A percentile compares a stretch with the other conserved stretches of the same genome.
phyloP scores from a whole-genome alignment of 2,797 vertebrate genomes.

The Gobio occitaniae region DNA sequence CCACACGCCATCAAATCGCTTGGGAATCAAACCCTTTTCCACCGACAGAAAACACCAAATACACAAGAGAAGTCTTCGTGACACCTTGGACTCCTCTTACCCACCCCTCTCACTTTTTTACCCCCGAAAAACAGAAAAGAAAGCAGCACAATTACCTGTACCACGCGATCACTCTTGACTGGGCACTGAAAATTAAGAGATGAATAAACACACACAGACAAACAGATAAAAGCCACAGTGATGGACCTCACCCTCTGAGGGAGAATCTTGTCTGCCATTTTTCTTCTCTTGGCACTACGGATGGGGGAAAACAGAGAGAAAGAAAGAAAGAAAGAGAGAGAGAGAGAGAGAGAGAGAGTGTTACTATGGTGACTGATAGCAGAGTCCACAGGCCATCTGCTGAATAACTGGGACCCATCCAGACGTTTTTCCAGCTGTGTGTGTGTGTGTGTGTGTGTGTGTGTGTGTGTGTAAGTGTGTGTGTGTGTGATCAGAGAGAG shows the following conservation, averaged over 20 bases:
- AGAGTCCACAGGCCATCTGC: constrained; percentile 96
- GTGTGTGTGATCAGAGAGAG: constrained; percentile 52
- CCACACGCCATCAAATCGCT: constrained; percentile 4
- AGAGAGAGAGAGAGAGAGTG: constrained; percentile 75
- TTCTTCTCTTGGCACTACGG: constrained; percentile 98
- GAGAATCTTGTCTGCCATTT: constrained; percentile 99
- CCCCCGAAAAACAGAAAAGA: not conserved
- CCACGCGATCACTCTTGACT: constrained; percentile 4
- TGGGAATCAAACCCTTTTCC: not conserved
- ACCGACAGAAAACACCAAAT: constrained; percentile 7
- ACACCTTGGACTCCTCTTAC: not conserved
- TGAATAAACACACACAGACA: constrained; percentile 56
- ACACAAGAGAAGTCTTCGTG: not conserved
- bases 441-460: constrained; percentile 70
- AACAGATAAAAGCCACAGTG: constrained; percentile 53
- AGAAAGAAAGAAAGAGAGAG: constrained; percentile 33
- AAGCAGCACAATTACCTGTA: constrained; percentile 40
- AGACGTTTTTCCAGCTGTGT: constrained; percentile 80
- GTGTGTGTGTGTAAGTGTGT: constrained; percentile 71
- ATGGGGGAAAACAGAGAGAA: constrained; percentile 71
- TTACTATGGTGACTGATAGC: constrained; percentile 98
- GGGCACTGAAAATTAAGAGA: constrained; percentile 13
- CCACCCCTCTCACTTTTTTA: constrained; percentile 26
- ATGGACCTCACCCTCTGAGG: constrained; percentile 96
- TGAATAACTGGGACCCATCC: constrained; percentile 90